Evolutionary conservation across 2,797 vertebrate species (phyloP), one percentile per base, ranked within the genome.

Genomic region (Varecia variegata): DNA sequence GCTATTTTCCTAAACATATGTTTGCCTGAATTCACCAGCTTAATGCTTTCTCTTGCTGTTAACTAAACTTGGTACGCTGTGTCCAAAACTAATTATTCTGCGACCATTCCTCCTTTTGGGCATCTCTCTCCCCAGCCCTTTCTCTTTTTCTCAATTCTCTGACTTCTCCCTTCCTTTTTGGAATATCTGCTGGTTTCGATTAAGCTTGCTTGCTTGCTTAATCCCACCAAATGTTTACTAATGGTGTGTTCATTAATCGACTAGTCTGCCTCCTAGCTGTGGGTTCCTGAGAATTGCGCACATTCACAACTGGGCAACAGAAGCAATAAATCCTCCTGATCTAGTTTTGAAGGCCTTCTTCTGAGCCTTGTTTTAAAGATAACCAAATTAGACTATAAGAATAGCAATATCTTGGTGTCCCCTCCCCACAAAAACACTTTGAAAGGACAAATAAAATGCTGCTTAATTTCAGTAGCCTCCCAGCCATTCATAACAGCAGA

Each of bases 111-210:
- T 52, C 10, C n/a, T 20, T 40, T 3, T 27, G 40, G 47, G 23
- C 40, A 1, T 43, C 32, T 50, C 32, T n/a, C 10, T 7, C 13
- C 45, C 25, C 3, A 0, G 14, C 21, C 15, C 45, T 8, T 12
- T 47, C 32, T 52, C 0, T 40, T 21, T 40, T 38, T 47, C 12
- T 50, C 23, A 74, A 54, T 58, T 54, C 40, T 90, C 77, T 30
- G 70, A 6, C 15, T n/a, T 88, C 73, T 27, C 4, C 76, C 23
- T 54, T 92, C 45, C 11, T 87, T 89, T 67, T 56, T n/a, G 8
- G 23, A 79, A 17, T 62, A 58, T 47, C 43, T 95, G 47, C 30
- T 90, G 38, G 27, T 88, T 83, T 67, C 54, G 23, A 20, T 43
- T 52, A 27, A 30, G 40, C 35, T 86, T 77, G 40, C 9, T 67